Evolutionary conservation across 2,797 vertebrate species (phyloP).

Genomic region (Lagocephalus sceleratus): DNA sequence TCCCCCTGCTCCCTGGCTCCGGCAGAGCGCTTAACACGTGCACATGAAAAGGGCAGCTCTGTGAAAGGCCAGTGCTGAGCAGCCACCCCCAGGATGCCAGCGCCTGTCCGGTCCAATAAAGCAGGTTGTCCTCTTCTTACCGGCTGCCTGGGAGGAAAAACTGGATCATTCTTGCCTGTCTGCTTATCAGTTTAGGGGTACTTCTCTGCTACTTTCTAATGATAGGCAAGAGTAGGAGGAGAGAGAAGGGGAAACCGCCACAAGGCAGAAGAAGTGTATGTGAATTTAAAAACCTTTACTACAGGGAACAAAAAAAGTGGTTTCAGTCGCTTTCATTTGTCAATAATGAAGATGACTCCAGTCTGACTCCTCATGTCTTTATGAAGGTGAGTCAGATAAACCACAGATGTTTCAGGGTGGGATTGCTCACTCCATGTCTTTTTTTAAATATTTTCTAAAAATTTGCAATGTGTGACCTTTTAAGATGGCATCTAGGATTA

Average conservation of each 20-base stretch:
- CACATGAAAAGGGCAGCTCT: conserved; percentile 82
- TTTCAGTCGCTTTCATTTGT: not conserved
- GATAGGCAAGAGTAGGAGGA: conserved; percentile 16
- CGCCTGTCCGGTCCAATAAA: conserved; percentile 86
- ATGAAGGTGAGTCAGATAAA: conserved; percentile 34
- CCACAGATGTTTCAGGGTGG: too few relatives aligned
- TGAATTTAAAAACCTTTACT: conserved; percentile 34
- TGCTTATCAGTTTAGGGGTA: conserved; percentile 39
- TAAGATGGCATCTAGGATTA: too few relatives aligned
- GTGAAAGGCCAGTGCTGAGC: conserved; percentile 77
- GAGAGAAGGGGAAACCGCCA: conserved; percentile 26
- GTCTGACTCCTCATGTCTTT: not conserved
- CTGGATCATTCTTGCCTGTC: conserved; percentile 51
- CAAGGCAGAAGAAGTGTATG: conserved; percentile 28
- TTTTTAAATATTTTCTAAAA: too few relatives aligned
- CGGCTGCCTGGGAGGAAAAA: conserved; percentile 55
- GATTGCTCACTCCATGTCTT: too few relatives aligned
- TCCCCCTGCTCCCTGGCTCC: conserved; percentile 56
- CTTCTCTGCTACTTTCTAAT: conserved; percentile 31
- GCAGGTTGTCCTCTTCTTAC: conserved; percentile 69
- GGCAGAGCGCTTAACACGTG: conserved; percentile 75
- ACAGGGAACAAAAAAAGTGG: conserved; percentile 7
- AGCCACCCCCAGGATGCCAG: conserved; percentile 79
- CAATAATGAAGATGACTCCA: too few relatives aligned
- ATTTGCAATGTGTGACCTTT: too few relatives aligned